Base-by-base conservation (phyloP, 1,140 invertebrate genomes). In the Meloidogyne hapla region DNA sequence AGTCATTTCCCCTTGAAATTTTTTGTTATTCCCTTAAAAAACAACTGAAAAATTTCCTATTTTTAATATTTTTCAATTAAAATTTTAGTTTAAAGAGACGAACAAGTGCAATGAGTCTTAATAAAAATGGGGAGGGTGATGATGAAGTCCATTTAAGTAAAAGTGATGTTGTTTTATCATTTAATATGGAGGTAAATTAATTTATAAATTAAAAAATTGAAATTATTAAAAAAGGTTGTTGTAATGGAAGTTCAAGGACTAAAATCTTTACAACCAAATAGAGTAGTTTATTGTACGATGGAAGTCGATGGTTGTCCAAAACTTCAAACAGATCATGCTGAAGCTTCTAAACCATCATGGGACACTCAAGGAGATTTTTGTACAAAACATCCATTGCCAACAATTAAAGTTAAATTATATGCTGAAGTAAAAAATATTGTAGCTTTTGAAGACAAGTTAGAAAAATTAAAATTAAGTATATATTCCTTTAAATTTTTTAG, bases 251-350 rank as follows among this genome's bases (percentile, higher is more conserved):
- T 99, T 66, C 95, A 97, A 89, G 95, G 95, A 77, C 90, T 99
- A 62, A 98, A 98, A 89, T 96, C 94, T 45, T 89, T 99, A 80
- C 92, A 95, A 80, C 92, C 94, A 18, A 98, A 96, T 90, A 91
- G 95, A 86, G 97, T 99, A 84, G 95, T 99, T 40, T 99, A 99
- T 89, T 99, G 97, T 88, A 99, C 96, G 26, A 99, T 99, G 97
- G 96, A 99, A 90, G 95, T 98, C 1, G 96, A 99, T 79, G 89
- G 89, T 38, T 94, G 95, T 61, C 95, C 98, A 87, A 99, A 99
- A 88, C 89, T 99, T 56, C 96, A 98, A 90, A 99, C 97, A 9
- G 97, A 98, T 90, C 95, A 98, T 89, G 95, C 96, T 2, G 95
- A 99, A 90, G 96, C 95, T 18, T 96, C 94, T 0, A 98, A 98